Evolutionary conservation across 2,888 invertebrate species (phyloP).

Genomic region (Rotaria magnacalcarata): DNA sequence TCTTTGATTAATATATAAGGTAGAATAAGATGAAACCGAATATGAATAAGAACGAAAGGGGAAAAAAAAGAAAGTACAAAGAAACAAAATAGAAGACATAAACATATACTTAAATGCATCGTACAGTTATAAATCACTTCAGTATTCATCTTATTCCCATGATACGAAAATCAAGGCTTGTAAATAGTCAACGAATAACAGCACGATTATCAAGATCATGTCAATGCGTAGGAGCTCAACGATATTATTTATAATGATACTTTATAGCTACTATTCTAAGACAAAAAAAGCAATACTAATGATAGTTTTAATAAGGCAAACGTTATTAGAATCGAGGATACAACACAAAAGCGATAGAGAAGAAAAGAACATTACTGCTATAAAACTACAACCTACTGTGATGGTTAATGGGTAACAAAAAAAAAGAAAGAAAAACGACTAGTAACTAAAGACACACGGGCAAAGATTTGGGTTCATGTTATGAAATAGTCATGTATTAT

Average conservation of each 20-base stretch:
- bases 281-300: not conserved
- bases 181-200: conserved; percentile 8
- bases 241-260: not conserved
- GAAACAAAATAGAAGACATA: conserved; percentile 8
- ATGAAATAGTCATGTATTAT: not conserved
- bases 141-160: not conserved
- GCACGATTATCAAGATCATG: not conserved
- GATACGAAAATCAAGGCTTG: conserved; percentile 22
- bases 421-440: not conserved
- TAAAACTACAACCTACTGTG: not conserved
- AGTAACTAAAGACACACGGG: not conserved
- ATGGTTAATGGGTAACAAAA: not conserved
- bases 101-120: not conserved
- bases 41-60: not conserved
- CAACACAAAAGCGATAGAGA: not conserved
- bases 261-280: not conserved
- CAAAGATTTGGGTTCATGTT: not conserved
- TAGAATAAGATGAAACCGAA: not conserved
- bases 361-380: not conserved
- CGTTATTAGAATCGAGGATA: not conserved
- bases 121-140: conserved; percentile 4
- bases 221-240: not conserved
- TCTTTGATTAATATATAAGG: conserved; percentile 4
- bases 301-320: not conserved
- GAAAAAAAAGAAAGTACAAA: not conserved